Conservation (phyloP, 2,113 vertebrate species). For the Cynopterus brachyotis region DNA sequence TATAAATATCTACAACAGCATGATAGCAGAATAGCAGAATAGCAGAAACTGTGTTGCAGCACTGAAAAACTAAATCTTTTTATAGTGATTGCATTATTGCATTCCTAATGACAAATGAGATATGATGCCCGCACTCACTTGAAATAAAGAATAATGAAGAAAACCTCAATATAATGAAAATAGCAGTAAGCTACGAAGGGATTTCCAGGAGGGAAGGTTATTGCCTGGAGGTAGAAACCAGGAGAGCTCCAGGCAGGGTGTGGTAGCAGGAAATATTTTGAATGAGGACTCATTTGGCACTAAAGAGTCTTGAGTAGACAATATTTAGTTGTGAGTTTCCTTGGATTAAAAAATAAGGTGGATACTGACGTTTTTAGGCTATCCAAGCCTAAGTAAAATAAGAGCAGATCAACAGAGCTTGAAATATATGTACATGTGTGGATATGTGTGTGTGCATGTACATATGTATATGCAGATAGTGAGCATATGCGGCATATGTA, state of each 20-base stretch:
- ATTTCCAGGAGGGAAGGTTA: neutral
- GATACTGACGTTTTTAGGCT: neutral
- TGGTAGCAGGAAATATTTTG: neutral
- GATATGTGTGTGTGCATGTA: neutral
- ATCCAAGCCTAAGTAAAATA: neutral
- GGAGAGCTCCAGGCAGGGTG: neutral
- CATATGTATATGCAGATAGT: neutral
- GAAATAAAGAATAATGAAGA: conserved; percentile 44
- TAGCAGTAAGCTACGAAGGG: neutral
- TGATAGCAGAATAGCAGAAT: neutral
- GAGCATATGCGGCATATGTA: neutral
- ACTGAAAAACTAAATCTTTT: conserved; percentile 36
- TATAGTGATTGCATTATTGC: neutral
- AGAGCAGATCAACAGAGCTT: neutral
- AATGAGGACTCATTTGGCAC: neutral
- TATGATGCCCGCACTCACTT: neutral
- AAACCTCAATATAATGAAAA: neutral
- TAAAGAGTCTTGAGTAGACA: neutral
- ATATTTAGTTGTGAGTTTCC: neutral
- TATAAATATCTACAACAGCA: conserved; percentile 18
- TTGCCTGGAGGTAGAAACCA: neutral
- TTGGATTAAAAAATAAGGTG: neutral
- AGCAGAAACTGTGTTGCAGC: neutral
- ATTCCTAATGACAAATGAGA: neutral
- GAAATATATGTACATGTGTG: neutral